Evolutionary conservation across 2,888 invertebrate species (phyloP).

Genomic region (Tryphoninae sp.): DNA sequence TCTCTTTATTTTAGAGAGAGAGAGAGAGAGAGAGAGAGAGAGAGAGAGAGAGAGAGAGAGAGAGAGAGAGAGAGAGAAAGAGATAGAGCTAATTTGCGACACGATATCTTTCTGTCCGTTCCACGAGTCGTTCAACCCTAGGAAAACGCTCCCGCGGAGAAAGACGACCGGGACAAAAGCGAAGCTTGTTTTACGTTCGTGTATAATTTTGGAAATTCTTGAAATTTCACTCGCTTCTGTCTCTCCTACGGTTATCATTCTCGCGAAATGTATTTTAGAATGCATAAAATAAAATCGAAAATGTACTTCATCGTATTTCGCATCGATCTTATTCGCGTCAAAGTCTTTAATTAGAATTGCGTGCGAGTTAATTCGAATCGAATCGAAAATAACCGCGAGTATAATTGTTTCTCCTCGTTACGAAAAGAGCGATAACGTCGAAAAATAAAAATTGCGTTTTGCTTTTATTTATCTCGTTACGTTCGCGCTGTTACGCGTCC

Average conservation of each 20-base stretch:
- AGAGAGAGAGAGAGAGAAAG: too few relatives aligned
- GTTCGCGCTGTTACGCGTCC: not conserved
- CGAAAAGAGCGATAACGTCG: too few relatives aligned
- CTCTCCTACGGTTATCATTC: not conserved
- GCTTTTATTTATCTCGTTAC: conserved; percentile 14
- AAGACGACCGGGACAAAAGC: conserved; percentile 39
- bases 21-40: too few relatives aligned
- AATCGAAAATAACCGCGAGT: not conserved
- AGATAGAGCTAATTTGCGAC: conserved; percentile 51
- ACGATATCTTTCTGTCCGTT: conserved; percentile 48
- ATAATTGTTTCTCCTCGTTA: not conserved
- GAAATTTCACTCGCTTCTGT: not conserved
- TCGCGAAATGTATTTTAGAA: not conserved
- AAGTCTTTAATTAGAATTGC: not conserved
- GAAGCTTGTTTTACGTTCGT: conserved; percentile 22
- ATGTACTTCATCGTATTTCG: not conserved
- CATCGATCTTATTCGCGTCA: too few relatives aligned
- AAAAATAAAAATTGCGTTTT: conserved; percentile 10
- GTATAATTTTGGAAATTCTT: conserved; percentile 34
- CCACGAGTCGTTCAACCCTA: conserved; percentile 57
- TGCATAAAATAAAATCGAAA: not conserved
- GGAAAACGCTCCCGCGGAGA: conserved; percentile 15
- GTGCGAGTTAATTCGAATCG: not conserved
- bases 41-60: not conserved
- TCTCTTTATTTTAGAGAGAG: conserved; percentile 27